Evolutionary conservation across 2,113 vertebrate genomes (phyloP).

Genomic region (Oncorhynchus mykiss): DNA sequence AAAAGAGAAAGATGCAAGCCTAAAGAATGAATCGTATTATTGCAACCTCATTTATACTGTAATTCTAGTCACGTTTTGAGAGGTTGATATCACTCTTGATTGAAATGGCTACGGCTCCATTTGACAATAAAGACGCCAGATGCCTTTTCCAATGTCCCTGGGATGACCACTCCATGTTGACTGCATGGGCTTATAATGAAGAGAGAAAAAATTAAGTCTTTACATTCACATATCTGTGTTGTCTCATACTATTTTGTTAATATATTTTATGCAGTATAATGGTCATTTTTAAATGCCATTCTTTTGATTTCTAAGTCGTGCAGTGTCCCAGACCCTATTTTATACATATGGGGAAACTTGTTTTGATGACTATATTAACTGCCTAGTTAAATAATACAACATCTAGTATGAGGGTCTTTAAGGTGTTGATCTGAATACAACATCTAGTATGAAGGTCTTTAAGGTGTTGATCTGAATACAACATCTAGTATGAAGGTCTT

Average conservation of each 20-base stretch:
- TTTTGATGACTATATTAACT: conserved; percentile 45
- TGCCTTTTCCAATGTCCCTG: not conserved
- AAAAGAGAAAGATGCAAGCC: not conserved
- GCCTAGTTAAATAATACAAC: too few relatives aligned
- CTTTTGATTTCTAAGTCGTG: conserved; percentile 7
- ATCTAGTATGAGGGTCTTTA: too few relatives aligned
- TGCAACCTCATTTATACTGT: not conserved
- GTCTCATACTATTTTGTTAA: not conserved
- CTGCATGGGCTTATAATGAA: not conserved
- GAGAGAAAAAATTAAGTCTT: not conserved
- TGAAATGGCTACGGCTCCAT: conserved; percentile 14
- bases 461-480: too few relatives aligned
- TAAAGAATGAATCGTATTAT: not conserved
- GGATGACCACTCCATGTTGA: not conserved
- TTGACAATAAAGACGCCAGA: not conserved
- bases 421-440: too few relatives aligned
- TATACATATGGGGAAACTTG: conserved; percentile 2
- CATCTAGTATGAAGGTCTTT: too few relatives aligned
- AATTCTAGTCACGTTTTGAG: not conserved
- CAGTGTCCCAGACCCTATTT: not conserved
- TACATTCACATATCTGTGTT: not conserved
- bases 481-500: too few relatives aligned
- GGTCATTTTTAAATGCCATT: not conserved
- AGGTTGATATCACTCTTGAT: not conserved
- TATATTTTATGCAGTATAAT: too few relatives aligned